These are phyloP conservation scores for Drosophila yakuba DNA, from an alignment of 1,140 invertebrate genomes.

Conservation along the genomic window DNA sequence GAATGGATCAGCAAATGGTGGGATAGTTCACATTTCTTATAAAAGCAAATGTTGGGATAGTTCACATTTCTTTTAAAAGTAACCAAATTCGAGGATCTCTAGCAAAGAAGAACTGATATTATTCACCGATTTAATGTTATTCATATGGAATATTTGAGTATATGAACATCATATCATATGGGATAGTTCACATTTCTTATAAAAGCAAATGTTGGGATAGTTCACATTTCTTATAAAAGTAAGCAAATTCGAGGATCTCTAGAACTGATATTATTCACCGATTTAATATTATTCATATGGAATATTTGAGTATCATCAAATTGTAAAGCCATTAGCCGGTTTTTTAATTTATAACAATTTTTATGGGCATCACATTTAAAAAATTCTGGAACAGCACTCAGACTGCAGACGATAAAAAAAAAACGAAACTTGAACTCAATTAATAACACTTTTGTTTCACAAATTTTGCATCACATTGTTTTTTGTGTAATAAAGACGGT, in stretches of 20 bases:
- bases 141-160: no score
- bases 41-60: no score
- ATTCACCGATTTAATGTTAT: no score
- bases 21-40: not conserved
- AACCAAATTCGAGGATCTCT: not conserved
- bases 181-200: not conserved
- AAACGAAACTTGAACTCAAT: not conserved
- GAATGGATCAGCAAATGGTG: no score
- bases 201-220: no score
- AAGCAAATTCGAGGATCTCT: not conserved
- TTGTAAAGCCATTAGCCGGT: no score
- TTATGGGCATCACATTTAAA: not conserved
- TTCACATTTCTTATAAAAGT: no score
- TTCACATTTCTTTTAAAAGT: no score
- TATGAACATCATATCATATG: no score
- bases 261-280: no score
- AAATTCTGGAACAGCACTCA: not conserved
- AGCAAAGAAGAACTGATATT: not conserved
- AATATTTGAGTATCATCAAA: no score
- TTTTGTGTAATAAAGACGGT: not conserved
- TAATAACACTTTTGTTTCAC: not conserved
- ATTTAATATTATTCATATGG: no score
- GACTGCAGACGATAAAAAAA: not conserved
- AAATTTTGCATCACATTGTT: not conserved
- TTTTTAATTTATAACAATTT: not conserved